A percentile compares a stretch with the other conserved stretches of the same genome.
These are phyloP conservation scores for Hoplias malabaricus DNA, from an alignment of 2,113 vertebrate genomes.

Conservation along the genomic window DNA sequence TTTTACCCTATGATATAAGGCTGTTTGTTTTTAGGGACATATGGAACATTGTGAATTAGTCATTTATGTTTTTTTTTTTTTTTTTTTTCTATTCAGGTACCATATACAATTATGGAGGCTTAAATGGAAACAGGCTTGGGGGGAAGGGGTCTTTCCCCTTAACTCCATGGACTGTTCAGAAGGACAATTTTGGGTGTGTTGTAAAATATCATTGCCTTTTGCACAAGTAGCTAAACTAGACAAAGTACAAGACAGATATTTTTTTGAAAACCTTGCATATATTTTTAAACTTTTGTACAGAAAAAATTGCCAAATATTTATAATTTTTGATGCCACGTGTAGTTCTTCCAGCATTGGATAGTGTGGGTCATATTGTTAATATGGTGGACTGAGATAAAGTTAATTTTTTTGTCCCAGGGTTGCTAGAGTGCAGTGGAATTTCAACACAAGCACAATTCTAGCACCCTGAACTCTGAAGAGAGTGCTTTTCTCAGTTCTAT, in stretches of 20 bases:
- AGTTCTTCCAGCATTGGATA: conserved; percentile 68
- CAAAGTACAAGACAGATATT: conserved; percentile 62
- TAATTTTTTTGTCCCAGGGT: conserved; percentile 68
- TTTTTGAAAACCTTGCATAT: conserved; percentile 68
- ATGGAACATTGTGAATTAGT: no score
- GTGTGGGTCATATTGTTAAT: conserved; percentile 57
- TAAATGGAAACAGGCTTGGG: conserved; percentile 71
- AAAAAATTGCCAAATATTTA: conserved; percentile 58
- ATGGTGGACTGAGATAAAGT: conserved; percentile 78
- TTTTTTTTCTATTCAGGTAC: conserved; percentile 74
- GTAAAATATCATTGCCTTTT: conserved; percentile 71
- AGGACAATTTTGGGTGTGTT: conserved; percentile 69
- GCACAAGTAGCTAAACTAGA: conserved; percentile 64
- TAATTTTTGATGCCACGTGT: conserved; percentile 63
- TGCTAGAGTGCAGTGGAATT: conserved; percentile 79
- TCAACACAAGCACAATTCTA: conserved; percentile 82
- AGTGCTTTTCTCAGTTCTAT: background rate
- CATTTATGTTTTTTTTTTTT: no score
- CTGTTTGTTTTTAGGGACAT: no score
- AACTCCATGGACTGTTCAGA: conserved; percentile 71
- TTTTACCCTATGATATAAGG: no score
- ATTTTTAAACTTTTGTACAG: conserved; percentile 80
- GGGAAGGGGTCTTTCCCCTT: conserved; percentile 87
- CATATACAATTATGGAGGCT: conserved; percentile 95
- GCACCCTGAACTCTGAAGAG: conserved; percentile 60